Base-by-base conservation (phyloP, 1,140 invertebrate species). In the Diabrotica undecimpunctata region DNA sequence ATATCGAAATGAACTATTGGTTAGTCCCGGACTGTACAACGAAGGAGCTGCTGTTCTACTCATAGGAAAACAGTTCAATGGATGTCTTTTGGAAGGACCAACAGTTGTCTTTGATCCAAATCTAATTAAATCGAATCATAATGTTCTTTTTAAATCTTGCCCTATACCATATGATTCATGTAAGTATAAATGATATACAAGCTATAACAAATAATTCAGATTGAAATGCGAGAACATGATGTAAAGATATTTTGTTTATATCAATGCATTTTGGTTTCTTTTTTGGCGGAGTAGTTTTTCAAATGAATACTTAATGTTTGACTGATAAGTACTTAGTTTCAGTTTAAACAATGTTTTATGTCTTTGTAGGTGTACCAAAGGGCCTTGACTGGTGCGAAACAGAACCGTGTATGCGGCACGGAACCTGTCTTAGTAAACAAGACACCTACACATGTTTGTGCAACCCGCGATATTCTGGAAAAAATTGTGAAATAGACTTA, bases 81-180 rank as follows among this genome's bases (percentile, higher is more conserved):
- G 92, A 61, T 95, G 93, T 76, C 85, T 95, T 37, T 83, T 91
- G 62, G 89, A 94, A 83, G 92, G 92, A 11, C 91, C 91, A 6
- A 88, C 89, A 60, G 83, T 94, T 13, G 84, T 90, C 66, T 92
- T 95, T 75, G 88, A 91, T 73, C 79, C 85, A 11, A 83, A 83
- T 53, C 77, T 84, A 51, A 81, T 85, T 38, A 78, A 83, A 57
- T 81, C 85, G 37, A 74, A 65, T 39, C 83, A 85, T 70, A 89
- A 88, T 73, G 90, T 90, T 5, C 75, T 84, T 7, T 92, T 93
- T 77, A 90, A 88, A 8, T 74, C 81, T 8, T 95, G 93, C 77
- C 90, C 91, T 0, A 80, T 90, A 52, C 83, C 86, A 9, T 83
- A 80, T 5, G 85, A 85, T 72, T 83, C 84, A 72, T 93, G 91